Conservation (phyloP, 2,888 invertebrate genomes). For the Syrphus vitripennis region DNA sequence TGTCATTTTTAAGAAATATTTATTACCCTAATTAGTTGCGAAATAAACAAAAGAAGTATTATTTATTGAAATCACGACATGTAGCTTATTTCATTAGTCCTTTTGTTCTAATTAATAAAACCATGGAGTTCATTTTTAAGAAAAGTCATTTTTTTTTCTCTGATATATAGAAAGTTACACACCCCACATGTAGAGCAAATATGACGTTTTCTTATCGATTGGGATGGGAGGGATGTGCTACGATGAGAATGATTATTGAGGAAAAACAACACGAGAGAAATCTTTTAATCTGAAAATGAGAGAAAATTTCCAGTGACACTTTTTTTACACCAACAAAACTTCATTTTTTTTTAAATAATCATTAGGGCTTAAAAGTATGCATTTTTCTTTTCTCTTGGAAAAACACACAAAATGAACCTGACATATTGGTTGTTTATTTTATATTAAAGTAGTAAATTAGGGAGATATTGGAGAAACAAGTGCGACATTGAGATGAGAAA, state of each 20-base stretch:
- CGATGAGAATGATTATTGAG: not conserved
- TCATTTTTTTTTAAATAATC: not conserved
- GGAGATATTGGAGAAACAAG: not conserved
- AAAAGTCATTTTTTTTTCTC: not conserved
- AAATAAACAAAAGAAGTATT: too few relatives aligned
- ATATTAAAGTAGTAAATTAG: not conserved
- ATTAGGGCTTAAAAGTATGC: not conserved
- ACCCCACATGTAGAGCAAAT: constrained; percentile 50
- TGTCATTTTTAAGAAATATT: not conserved
- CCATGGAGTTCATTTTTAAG: not conserved
- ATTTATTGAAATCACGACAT: too few relatives aligned
- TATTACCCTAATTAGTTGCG: not conserved
- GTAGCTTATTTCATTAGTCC: not conserved
- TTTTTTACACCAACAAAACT: not conserved
- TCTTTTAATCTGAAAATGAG: constrained; percentile 29
- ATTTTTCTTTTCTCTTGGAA: not conserved
- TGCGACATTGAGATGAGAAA: not conserved
- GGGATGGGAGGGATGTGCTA: constrained; percentile 4
- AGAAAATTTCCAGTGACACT: constrained; percentile 42
- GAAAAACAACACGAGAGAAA: constrained; percentile 23
- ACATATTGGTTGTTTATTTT: not conserved
- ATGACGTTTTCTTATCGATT: constrained; percentile 62
- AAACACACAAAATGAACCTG: not conserved
- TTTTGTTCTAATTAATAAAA: not conserved
- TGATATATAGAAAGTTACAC: constrained; percentile 27